phyloP scores from a whole-genome alignment of 2,888 invertebrate species.

The Cantharis flavilabris region DNA sequence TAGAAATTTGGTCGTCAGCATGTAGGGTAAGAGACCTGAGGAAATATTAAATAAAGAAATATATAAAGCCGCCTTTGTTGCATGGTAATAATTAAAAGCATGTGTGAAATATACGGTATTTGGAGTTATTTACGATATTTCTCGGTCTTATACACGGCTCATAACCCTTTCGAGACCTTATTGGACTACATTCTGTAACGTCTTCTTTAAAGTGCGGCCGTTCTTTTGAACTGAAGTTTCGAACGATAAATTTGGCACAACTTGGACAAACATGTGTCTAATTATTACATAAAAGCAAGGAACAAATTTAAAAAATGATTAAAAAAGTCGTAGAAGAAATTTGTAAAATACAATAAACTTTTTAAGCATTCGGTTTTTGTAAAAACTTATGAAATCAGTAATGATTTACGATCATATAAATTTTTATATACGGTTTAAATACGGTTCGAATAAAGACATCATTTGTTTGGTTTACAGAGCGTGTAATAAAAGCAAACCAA shows the following conservation, averaged over 20 bases:
- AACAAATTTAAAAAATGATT: not conserved
- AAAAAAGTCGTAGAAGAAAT: slow-evolving; percentile 2
- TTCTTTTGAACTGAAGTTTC: slow-evolving; percentile 34
- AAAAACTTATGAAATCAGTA: slow-evolving; percentile 26
- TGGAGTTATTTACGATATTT: slow-evolving; percentile 41
- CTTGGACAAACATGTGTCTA: slow-evolving; percentile 9
- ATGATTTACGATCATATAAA: slow-evolving; percentile 39
- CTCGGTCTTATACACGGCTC: slow-evolving; percentile 36
- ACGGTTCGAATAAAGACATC: slow-evolving; percentile 43
- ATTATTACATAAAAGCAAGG: not conserved
- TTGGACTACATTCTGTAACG: slow-evolving; percentile 39
- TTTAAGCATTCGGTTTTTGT: not conserved
- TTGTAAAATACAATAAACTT: not conserved
- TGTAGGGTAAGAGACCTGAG: not conserved
- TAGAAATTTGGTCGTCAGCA: not conserved
- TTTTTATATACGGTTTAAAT: slow-evolving; percentile 36
- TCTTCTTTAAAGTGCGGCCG: slow-evolving; percentile 39
- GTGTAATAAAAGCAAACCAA: slow-evolving; percentile 49
- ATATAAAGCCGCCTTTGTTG: slow-evolving; percentile 36
- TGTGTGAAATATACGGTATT: slow-evolving; percentile 40
- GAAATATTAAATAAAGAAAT: slow-evolving; percentile 18
- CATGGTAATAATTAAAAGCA: slow-evolving; percentile 46
- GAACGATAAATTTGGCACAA: slow-evolving; percentile 3
- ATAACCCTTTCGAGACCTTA: slow-evolving; percentile 40
- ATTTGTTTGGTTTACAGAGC: slow-evolving; percentile 51